Evolutionary conservation across 2,888 invertebrate species (phyloP).

Genomic region (Drosophila yooni): DNA sequence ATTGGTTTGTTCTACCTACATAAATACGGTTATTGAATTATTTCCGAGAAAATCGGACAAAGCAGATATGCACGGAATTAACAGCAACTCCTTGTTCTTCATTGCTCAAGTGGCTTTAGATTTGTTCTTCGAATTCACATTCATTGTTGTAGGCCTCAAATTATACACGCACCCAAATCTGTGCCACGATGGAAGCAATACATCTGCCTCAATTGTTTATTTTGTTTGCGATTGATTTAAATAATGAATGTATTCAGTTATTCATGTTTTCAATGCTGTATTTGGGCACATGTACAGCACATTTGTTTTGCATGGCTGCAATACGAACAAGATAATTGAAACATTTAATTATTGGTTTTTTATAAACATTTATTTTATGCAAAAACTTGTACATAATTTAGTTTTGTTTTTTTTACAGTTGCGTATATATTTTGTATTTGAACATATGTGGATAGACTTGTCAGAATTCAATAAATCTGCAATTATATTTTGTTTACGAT

Average conservation of each 20-base stretch:
- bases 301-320: too few relatives aligned
- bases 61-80: neutral
- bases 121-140: neutral
- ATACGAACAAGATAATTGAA: neutral
- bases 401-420: slow-evolving; percentile 55
- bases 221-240: neutral
- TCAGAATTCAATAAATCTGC: slow-evolving; percentile 28
- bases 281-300: neutral
- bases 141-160: neutral
- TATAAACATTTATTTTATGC: slow-evolving; percentile 78
- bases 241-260: neutral
- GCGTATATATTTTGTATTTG: slow-evolving; percentile 46
- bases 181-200: neutral
- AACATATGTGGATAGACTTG: slow-evolving; percentile 49
- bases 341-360: slow-evolving; percentile 19
- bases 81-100: neutral
- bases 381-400: slow-evolving; percentile 74
- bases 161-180: neutral
- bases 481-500: slow-evolving; percentile 20
- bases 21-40: neutral
- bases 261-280: neutral
- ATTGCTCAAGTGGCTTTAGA: neutral
- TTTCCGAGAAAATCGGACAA: neutral
- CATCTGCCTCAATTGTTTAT: neutral
- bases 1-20: neutral